phyloP scores from a whole-genome alignment of 2,888 invertebrate species.

The Cepaea hortensis region DNA sequence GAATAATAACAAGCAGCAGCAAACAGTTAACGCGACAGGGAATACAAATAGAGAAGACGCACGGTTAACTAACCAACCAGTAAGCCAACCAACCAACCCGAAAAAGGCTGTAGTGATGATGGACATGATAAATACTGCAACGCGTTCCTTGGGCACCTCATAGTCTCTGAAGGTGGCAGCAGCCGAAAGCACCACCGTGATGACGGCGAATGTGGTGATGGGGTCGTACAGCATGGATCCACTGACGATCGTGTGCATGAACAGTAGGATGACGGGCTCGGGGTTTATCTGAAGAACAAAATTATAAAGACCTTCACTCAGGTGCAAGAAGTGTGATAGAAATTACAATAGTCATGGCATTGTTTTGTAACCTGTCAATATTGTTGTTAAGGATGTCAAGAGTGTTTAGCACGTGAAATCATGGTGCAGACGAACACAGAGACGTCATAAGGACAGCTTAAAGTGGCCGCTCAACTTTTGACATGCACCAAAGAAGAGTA shows the following conservation, averaged over 20 bases:
- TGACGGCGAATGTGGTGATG: constrained; percentile 33
- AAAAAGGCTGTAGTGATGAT: constrained; percentile 30
- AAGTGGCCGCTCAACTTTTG: too few relatives aligned
- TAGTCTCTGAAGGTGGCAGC: constrained; percentile 8
- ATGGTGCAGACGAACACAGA: too few relatives aligned
- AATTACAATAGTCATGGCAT: too few relatives aligned
- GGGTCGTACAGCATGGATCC: constrained; percentile 38
- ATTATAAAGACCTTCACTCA: background rate
- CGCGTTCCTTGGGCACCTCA: constrained; percentile 30
- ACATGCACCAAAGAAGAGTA: too few relatives aligned
- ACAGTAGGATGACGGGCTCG: constrained; percentile 34
- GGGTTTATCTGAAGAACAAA: constrained; percentile 39
- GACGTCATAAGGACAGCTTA: too few relatives aligned
- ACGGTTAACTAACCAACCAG: constrained; percentile 28
- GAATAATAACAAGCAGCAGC: too few relatives aligned
- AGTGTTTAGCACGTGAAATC: too few relatives aligned
- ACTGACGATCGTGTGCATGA: constrained; percentile 35
- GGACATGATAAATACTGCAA: constrained; percentile 27
- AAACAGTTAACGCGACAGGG: too few relatives aligned
- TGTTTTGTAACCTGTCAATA: too few relatives aligned
- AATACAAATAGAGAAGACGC: background rate
- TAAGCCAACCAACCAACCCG: constrained; percentile 37
- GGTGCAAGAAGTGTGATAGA: too few relatives aligned
- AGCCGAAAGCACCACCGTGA: background rate
- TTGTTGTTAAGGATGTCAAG: too few relatives aligned